phyloP scores from a whole-genome alignment of 2,113 vertebrate genomes.

The Elanoides forficatus region DNA sequence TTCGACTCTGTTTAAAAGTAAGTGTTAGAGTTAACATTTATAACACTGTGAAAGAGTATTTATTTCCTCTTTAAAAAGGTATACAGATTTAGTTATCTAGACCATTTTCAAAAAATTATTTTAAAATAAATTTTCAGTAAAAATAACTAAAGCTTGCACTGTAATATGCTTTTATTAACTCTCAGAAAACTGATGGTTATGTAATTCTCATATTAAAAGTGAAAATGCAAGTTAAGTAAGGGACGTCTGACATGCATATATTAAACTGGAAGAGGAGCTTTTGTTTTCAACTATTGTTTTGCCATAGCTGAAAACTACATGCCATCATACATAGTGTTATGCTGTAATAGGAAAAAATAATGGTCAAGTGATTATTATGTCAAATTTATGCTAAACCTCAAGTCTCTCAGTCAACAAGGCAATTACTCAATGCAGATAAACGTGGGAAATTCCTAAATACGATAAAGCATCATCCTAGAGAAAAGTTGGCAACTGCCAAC shows the following conservation, averaged over 20 bases:
- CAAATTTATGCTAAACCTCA: neutral
- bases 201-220: neutral
- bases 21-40: conserved; percentile 5
- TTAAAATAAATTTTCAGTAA: neutral
- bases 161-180: neutral
- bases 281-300: neutral
- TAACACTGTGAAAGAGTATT: neutral
- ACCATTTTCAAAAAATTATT: neutral
- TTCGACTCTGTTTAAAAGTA: conserved; percentile 82
- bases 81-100: neutral
- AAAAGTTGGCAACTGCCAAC: neutral
- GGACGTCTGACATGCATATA: neutral
- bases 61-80: neutral
- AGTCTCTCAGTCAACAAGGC: neutral
- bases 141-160: neutral
- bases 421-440: neutral
- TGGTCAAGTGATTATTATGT: neutral
- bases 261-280: neutral
- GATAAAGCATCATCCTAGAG: neutral
- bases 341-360: neutral
- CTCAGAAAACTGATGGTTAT: neutral
- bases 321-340: neutral
- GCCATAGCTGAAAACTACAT: neutral
- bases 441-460: neutral
- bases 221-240: neutral